These are phyloP conservation scores for Neomorphus geoffroyi DNA, from an alignment of 2,797 vertebrate species.

Conservation along the genomic window DNA sequence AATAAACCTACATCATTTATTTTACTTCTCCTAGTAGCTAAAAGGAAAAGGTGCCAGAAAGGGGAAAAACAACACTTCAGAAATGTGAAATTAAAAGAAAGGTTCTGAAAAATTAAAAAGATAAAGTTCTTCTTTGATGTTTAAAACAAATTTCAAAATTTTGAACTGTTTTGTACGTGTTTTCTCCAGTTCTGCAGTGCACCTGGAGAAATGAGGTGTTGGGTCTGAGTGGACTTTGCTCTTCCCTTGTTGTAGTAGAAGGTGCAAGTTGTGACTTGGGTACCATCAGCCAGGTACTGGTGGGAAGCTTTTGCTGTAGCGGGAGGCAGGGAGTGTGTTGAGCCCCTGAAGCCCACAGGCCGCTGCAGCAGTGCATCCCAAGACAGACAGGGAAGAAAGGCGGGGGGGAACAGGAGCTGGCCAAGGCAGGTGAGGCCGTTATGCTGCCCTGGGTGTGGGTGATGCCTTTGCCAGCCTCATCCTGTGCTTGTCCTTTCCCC, in stretches of 20 bases:
- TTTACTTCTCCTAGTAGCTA: slow-evolving; percentile 26
- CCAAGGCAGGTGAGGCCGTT: not conserved
- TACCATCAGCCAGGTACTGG: not conserved
- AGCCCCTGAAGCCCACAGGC: rapidly evolving
- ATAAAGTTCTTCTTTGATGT: not conserved
- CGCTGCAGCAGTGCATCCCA: not conserved
- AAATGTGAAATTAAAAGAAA: slow-evolving; percentile 31
- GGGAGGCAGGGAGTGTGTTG: rapidly evolving
- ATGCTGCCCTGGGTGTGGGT: rapidly evolving
- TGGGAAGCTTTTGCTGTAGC: not conserved
- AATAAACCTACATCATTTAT: slow-evolving; percentile 55
- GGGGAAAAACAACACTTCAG: slow-evolving; percentile 28
- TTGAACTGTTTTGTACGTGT: not conserved
- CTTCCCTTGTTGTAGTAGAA: not conserved
- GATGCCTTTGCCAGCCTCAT: not conserved
- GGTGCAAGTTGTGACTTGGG: not conserved
- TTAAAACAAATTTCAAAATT: not conserved
- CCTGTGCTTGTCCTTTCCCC: not conserved
- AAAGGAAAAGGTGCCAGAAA: slow-evolving; percentile 22
- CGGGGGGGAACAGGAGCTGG: no score
- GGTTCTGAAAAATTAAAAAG: slow-evolving; percentile 48
- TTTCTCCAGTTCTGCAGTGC: not conserved
- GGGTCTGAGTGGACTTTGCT: not conserved
- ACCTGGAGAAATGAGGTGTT: not conserved
- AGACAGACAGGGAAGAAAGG: not conserved